A percentile compares a stretch with the other conserved stretches of the same genome.
phyloP scores from a whole-genome alignment of 30 jellyfish, hydroid and myxozoan species.

The Pelagia noctiluca region DNA sequence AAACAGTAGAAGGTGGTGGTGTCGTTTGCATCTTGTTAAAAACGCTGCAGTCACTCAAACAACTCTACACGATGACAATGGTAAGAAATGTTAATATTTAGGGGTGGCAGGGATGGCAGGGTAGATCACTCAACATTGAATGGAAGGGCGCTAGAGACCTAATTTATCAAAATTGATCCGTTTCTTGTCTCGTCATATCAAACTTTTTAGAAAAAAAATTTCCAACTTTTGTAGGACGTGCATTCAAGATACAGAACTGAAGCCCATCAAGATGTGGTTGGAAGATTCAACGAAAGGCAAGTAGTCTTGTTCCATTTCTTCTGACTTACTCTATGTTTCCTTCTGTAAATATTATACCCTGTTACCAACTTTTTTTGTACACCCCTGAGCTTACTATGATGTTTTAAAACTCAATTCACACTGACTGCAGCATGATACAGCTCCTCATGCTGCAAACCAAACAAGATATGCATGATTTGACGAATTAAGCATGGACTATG shows the following conservation, averaged over 20 bases:
- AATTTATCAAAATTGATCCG: not conserved
- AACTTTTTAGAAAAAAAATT: not conserved
- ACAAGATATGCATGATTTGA: too few relatives aligned
- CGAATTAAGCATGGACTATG: too few relatives aligned
- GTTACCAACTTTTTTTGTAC: too few relatives aligned
- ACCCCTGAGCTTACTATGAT: too few relatives aligned
- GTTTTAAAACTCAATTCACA: not conserved
- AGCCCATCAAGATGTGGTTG: conserved; percentile 91
- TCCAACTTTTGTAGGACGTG: conserved; percentile 71
- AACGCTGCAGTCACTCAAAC: conserved; percentile 83
- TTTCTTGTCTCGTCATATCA: not conserved
- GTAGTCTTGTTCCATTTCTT: not conserved
- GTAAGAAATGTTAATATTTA: too few relatives aligned
- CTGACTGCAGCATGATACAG: not conserved
- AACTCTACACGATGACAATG: conserved; percentile 97
- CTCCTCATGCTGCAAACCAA: too few relatives aligned
- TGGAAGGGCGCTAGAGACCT: too few relatives aligned
- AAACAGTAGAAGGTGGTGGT: conserved; percentile 99
- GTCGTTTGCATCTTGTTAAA: conserved; percentile 87
- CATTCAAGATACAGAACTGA: conserved; percentile 97
- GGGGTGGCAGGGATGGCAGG: too few relatives aligned
- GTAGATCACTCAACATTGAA: too few relatives aligned
- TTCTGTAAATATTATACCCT: not conserved
- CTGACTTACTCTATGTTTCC: too few relatives aligned
- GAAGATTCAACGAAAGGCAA: conserved; percentile 94